Evolutionary conservation across 2,113 vertebrate genomes (phyloP), one percentile per base, ranked within the genome.

Genomic region (Anthoscopus minutus): DNA sequence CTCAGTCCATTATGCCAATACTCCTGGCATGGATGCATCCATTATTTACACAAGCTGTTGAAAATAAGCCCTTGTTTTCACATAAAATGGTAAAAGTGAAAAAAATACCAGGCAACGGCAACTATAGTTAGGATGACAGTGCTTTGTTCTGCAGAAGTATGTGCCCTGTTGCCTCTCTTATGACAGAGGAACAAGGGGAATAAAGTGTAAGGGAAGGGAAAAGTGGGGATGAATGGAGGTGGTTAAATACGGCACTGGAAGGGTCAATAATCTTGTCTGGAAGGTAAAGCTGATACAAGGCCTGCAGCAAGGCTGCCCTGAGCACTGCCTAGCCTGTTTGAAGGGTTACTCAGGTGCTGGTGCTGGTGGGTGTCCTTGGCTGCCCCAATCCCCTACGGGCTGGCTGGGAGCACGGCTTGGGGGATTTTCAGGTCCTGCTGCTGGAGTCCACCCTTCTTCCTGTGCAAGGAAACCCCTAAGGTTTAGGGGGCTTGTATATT

Each of bases 61-160:
- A 85, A 95, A 96, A 94, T 40, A 80, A 92, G 42, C 51, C 38
- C 47, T 90, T 56, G 31, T 90, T 90, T 92, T 70, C 79, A 80
- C 38, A 23, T 70, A 97, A 97, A 98, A 96, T 67, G 86, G 92
- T 93, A 56, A 96, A 97, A 97, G 96, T 96, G 94, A 93, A 91
- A 96, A 96, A 98, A 98, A 96, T 91, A 95, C 92, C 73, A 94
- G 92, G 94, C 94, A 96, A 96, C 94, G 92, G 94, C 94, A 96
- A 96, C 94, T 96, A 44, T 96, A 95, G 97, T 97, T 97, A 98
- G 92, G 97, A 92, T 97, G 96, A 96, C 97, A 97, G 97, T 79
- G 95, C 89, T 97, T 98, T 98, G 95, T 97, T 98, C 93, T 88
- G 65, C 70, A 81, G 96, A 88, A 96, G 86, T 94, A 87, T 64